Conservation (phyloP, 1,140 invertebrate genomes). For the Rhizoglyphus robini region DNA sequence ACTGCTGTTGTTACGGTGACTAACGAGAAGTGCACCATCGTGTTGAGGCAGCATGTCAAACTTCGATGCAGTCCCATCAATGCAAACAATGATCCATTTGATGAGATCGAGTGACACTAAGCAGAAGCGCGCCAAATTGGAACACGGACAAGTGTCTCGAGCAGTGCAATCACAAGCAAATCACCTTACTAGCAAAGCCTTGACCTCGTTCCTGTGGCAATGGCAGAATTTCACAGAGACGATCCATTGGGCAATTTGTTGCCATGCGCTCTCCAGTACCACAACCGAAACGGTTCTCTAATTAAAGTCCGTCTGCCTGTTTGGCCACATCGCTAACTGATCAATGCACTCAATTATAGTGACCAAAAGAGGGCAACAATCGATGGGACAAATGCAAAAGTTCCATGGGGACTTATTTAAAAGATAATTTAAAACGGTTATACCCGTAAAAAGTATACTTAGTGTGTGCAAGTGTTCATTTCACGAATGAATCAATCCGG, state of each 20-base stretch:
- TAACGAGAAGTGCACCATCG: too few species aligned
- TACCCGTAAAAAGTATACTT: too few species aligned
- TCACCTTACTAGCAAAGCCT: neutral
- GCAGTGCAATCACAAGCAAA: neutral
- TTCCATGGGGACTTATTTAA: neutral
- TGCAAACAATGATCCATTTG: constrained; percentile 10
- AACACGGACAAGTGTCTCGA: neutral
- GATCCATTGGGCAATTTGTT: neutral
- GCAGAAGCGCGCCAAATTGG: neutral
- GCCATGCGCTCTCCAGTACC: neutral
- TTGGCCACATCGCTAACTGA: too few species aligned
- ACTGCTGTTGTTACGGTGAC: too few species aligned
- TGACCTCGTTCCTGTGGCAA: neutral
- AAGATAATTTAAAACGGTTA: neutral
- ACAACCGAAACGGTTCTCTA: neutral
- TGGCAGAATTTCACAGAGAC: neutral
- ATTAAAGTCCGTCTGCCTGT: neutral
- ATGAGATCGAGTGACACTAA: neutral
- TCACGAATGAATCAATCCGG: neutral
- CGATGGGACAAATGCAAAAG: neutral
- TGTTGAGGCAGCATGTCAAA: neutral
- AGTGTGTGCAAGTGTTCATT: too few species aligned
- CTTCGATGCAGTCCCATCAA: neutral
- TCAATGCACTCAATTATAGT: too few species aligned
- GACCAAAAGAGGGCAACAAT: too few species aligned